These are phyloP conservation scores for Euglossa dilemma DNA, from an alignment of 1,140 invertebrate genomes.

Conservation along the genomic window DNA sequence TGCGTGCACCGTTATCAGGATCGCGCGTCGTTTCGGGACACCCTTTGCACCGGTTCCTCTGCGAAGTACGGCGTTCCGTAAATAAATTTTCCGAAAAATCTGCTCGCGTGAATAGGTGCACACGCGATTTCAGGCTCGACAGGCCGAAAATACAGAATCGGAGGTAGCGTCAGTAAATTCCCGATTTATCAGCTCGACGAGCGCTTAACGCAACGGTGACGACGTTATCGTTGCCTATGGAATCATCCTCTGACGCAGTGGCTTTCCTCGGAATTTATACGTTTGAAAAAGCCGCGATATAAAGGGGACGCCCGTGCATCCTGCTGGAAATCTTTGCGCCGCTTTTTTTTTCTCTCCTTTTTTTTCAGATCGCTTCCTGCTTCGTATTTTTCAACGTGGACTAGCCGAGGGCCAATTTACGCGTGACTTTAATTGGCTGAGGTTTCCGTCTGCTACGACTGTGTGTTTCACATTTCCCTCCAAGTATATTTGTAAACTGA, in stretches of 20 bases:
- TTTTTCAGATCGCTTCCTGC: not conserved
- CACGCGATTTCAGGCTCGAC: slow-evolving; percentile 15
- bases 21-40: not conserved
- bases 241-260: slow-evolving; percentile 51
- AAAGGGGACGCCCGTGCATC: not conserved
- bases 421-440: too few species aligned
- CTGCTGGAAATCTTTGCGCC: not conserved
- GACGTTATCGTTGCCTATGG: slow-evolving; percentile 58
- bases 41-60: not conserved
- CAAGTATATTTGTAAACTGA: too few species aligned
- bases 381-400: not conserved
- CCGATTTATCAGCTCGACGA: slow-evolving; percentile 65
- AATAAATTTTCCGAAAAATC: slow-evolving; percentile 36
- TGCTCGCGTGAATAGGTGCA: slow-evolving; percentile 25
- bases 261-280: slow-evolving; percentile 61
- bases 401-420: not conserved
- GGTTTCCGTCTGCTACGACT: too few species aligned
- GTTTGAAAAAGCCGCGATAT: slow-evolving; percentile 32
- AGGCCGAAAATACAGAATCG: slow-evolving; percentile 42
- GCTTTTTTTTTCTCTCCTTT: too few species aligned
- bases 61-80: slow-evolving; percentile 3
- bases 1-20: too few species aligned
- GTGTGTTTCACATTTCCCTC: too few species aligned
- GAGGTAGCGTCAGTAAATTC: slow-evolving; percentile 61
- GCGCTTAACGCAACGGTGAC: slow-evolving; percentile 65